Base-by-base conservation (phyloP, 1,140 invertebrate species). In the Drosophila tropicalis region DNA sequence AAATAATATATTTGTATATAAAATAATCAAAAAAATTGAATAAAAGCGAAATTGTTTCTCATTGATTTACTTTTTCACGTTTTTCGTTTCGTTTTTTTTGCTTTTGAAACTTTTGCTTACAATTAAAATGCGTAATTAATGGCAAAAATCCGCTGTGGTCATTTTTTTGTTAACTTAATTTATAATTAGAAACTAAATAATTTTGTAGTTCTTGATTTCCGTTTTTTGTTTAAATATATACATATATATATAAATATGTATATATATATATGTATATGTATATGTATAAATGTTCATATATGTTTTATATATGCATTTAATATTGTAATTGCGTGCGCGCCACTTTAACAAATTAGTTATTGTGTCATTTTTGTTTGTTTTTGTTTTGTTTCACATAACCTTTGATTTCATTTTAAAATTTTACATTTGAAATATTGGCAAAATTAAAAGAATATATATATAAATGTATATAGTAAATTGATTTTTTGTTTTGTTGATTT, bases 101-200 rank as follows among this genome's bases (percentile, higher is more conserved):
- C 13, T 65, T 62, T 62, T 65, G 58, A 70, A 67, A 68, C 51
- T 39, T 13, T 58, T 39, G 79, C 82, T 86, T 85, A 85, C 44
- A 58, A 72, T 62, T 79, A 76, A 86, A 86, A 83, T 83, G 83
- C 83, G 82, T 79, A 79, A 76, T 73, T 83, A 87, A 86, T 86
- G 82, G 82, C 82, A 86, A 87, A 82, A 87, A 79, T 83, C 69
- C 64, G 76, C 71, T 69, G 58, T 76, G 69, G 66, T 85, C 41
- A 83, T 79, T 61, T 67, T 62, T 62, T 63, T 62, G n/a, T 67
- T 64, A 63, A 70, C 81, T 77, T 84, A 80, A 85, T 36, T 63
- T 36, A 56, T 56, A 34, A 77, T 77, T 84, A 84, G 51, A 85
- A 84, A 85, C 79, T 85, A 82, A 86, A 87, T 87, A 85, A 82